A percentile compares a stretch with the other conserved stretches of the same genome.
Evolutionary conservation across 2,113 vertebrate species (phyloP).

Genomic region (Pterocles orientalis): DNA sequence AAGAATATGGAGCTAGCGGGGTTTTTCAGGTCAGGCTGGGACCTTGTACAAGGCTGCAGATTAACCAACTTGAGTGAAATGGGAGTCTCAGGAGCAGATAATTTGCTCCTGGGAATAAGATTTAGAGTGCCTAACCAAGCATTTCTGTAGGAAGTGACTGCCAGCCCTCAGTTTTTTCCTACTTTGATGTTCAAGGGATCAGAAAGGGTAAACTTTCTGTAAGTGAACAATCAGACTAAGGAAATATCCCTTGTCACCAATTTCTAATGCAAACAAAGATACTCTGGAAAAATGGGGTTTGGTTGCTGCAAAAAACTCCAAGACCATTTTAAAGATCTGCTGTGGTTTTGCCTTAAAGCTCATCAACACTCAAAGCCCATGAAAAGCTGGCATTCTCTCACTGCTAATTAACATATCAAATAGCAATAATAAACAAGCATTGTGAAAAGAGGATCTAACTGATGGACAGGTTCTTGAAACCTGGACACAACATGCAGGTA

Average conservation of each 20-base stretch:
- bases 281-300: not conserved
- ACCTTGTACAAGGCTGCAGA: not conserved
- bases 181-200: not conserved
- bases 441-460: not conserved
- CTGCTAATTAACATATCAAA: not conserved
- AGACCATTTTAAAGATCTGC: not conserved
- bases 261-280: not conserved
- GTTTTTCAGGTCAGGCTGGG: slow-evolving; percentile 18
- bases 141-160: not conserved
- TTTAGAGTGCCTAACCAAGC: not conserved
- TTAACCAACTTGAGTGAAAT: not conserved
- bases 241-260: not conserved
- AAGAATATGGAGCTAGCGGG: not conserved
- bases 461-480: not conserved
- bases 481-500: not conserved
- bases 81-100: not conserved
- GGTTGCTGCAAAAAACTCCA: not conserved
- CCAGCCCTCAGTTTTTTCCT: not conserved
- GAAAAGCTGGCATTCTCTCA: not conserved
- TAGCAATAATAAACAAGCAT: not conserved
- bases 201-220: not conserved
- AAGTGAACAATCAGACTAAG: not conserved
- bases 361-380: not conserved
- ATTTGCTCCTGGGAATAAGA: not conserved
- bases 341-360: not conserved